Conservation (phyloP, 2,113 vertebrate genomes). For the Megaptera novaeangliae region DNA sequence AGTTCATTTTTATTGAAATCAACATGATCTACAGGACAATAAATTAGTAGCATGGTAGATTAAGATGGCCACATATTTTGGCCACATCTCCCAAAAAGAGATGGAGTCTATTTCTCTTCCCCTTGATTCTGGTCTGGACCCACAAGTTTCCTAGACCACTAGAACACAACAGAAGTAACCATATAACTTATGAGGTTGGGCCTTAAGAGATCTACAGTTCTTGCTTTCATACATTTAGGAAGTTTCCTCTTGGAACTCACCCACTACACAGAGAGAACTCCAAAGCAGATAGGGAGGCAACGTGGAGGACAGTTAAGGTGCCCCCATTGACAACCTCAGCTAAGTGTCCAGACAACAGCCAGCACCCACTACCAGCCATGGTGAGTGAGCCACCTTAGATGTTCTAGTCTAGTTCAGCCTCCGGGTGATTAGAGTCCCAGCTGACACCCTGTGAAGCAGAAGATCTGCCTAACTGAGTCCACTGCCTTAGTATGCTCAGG, state of each 20-base stretch:
- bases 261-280: neutral
- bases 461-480: neutral
- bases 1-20: neutral
- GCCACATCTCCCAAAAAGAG: neutral
- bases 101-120: neutral
- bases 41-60: neutral
- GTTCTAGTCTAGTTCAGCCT: neutral
- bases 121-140: neutral
- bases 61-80: neutral
- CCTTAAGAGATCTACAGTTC: neutral
- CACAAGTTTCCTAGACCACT: neutral
- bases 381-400: neutral
- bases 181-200: neutral
- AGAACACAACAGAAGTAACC: neutral
- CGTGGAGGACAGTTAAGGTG: accelerated
- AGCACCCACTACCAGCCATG: too few relatives aligned
- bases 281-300: accelerated
- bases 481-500: neutral
- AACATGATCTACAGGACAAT: neutral
- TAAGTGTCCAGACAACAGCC: neutral
- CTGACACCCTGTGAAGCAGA: neutral
- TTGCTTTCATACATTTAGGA: neutral
- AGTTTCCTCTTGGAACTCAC: neutral
- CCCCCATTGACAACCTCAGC: neutral
- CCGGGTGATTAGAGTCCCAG: accelerated